Percentiles rank a stretch among this genome's conserved stretches.
These are phyloP conservation scores for Trichogramma pretiosum DNA, from an alignment of 1,140 invertebrate species.

Conservation along the genomic window DNA sequence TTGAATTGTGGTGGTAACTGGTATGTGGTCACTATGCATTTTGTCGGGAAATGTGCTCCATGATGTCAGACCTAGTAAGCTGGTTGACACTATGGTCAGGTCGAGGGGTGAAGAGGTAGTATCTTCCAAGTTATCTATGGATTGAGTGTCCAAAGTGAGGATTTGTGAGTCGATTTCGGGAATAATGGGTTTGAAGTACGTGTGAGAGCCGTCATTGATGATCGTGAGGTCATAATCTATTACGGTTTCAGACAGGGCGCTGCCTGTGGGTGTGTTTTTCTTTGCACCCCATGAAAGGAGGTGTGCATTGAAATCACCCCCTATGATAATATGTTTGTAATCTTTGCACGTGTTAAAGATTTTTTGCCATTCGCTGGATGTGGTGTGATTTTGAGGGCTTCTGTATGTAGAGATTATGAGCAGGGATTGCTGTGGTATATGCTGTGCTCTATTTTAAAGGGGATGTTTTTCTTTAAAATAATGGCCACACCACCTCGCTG, in stretches of 20 bases:
- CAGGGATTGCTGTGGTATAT: neutral
- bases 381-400: neutral
- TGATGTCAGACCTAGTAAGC: too few relatives aligned
- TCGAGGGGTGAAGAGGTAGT: too few relatives aligned
- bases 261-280: neutral
- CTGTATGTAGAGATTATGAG: neutral
- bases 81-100: too few relatives aligned
- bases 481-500: neutral
- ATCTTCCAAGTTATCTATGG: too few relatives aligned
- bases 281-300: neutral
- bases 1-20: too few relatives aligned
- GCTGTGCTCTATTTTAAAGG: neutral
- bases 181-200: too few relatives aligned
- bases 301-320: constrained; percentile 1
- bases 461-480: neutral
- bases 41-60: too few relatives aligned
- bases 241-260: neutral
- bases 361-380: neutral
- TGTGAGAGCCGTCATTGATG: neutral
- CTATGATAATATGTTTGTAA: neutral
- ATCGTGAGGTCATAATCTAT: neutral
- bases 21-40: too few relatives aligned
- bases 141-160: too few relatives aligned
- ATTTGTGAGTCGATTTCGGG: too few relatives aligned
- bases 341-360: neutral